Percentiles rank a stretch among this genome's conserved stretches.
phyloP scores from a whole-genome alignment of 2,888 invertebrate species.

The Gastrophysa polygoni region DNA sequence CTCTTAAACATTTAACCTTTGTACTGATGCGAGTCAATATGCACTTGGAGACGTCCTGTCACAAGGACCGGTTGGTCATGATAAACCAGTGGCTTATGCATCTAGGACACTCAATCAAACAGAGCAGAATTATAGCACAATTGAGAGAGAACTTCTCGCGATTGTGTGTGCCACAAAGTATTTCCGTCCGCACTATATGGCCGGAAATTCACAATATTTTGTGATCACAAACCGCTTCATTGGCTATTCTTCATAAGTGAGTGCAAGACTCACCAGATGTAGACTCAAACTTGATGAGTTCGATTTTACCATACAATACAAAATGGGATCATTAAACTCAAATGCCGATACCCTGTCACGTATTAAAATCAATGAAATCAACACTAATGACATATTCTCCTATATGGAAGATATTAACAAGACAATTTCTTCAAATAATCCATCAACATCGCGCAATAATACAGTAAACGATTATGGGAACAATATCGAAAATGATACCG shows the following conservation, averaged over 20 bases:
- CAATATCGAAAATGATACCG: neutral
- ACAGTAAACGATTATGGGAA: neutral
- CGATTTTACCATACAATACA: neutral
- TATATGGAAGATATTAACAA: neutral
- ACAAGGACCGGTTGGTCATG: conserved; percentile 32
- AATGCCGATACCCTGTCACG: no score
- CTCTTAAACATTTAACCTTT: conserved; percentile 36
- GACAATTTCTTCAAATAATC: neutral
- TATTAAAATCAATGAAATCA: neutral
- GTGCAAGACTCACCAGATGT: no score
- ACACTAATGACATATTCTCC: neutral
- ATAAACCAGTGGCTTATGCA: conserved; percentile 35
- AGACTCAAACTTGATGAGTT: no score
- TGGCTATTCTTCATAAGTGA: no score
- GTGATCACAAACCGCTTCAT: no score
- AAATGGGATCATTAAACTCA: neutral
- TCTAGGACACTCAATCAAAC: conserved; percentile 23
- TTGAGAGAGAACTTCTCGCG: conserved; percentile 38
- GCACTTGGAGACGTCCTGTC: conserved; percentile 38
- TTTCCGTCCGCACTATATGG: conserved; percentile 34
- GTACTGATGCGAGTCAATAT: conserved; percentile 37
- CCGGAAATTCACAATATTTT: conserved; percentile 13
- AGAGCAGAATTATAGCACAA: conserved; percentile 30
- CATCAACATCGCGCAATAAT: neutral
- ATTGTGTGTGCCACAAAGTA: conserved; percentile 35